These are phyloP conservation scores for Whitmania pigra DNA, from an alignment of 1,140 invertebrate species.

Conservation along the genomic window DNA sequence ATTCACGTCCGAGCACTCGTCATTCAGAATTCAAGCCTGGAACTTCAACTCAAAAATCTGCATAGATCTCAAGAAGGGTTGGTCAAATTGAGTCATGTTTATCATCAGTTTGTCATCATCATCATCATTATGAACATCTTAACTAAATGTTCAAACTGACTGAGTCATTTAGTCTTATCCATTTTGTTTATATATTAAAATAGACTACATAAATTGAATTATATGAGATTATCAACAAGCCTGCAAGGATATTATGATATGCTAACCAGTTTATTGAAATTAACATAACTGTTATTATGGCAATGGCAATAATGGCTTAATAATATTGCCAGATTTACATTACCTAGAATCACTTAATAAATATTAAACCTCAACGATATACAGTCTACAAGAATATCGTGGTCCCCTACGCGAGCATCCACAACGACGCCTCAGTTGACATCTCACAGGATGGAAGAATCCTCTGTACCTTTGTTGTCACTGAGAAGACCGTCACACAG, in stretches of 20 bases:
- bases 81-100: neutral
- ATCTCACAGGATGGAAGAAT: conserved; percentile 66
- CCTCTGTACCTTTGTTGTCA: conserved; percentile 58
- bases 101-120: conserved; percentile 22
- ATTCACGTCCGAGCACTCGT: neutral
- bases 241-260: too few species aligned
- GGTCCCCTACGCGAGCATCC: conserved; percentile 66
- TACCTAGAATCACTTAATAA: too few species aligned
- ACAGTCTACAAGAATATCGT: conserved; percentile 62
- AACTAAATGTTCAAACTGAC: neutral
- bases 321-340: too few species aligned
- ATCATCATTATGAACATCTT: neutral
- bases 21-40: conserved; percentile 7
- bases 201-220: too few species aligned
- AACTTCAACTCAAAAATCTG: neutral
- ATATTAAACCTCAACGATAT: conserved; percentile 23
- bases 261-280: too few species aligned
- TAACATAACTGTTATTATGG: too few species aligned
- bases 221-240: too few species aligned
- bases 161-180: too few species aligned
- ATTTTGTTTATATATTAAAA: too few species aligned
- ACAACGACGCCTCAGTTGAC: conserved; percentile 73
- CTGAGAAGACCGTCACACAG: conserved; percentile 44
- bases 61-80: conserved; percentile 4
- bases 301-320: too few species aligned